Evolutionary conservation across 2,888 invertebrate genomes (phyloP), one percentile per base, ranked within the genome.

Genomic region (Leucoma salicis): DNA sequence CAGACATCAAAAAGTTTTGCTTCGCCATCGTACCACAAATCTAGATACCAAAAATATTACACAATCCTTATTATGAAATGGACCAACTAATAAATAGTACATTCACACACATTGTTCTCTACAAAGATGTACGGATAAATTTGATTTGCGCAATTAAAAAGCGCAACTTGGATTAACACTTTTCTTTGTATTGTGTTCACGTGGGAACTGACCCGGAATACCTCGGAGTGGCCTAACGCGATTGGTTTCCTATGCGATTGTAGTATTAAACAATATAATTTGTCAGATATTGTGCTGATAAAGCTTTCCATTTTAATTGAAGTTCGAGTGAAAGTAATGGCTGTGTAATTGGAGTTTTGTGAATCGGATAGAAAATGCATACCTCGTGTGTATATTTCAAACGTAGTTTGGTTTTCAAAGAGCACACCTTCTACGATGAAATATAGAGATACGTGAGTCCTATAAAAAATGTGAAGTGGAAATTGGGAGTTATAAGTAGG

Each of bases 121-220:
- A 29, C 28, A 14, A 29, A 43, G 57, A 56, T 63, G 33, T 32
- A 8, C 45, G 39, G 63, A 66, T 66, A 60, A 52, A 49, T 42
- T 43, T 32, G 33, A 38, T 57, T 63, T 55, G 54, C 53, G 64
- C 53, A 61, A 63, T 66, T 61, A 63, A 53, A 56, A 53, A 53
- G 53, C 56, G 56, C 49, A 39, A 52, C 45, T 42, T 47, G 43
- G 53, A 61, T 66, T 66, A 51, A 53, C 63, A 60, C 62, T 49
- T 42, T 54, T 59, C 29, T 33, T 39, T 44, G 31, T 39, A 29
- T 42, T 33, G 28, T 42, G 15, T 10, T 42, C 14, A 31, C 39
- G 39, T 43, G 43, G 24, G 43, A 43, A 43, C 21, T n/a, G n/a
- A 13, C 6, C 13, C n/a, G 18, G 10, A 24, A 40, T 24, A 14